Base-by-base conservation (phyloP, 2,113 vertebrate genomes). In the Panthera tigris region DNA sequence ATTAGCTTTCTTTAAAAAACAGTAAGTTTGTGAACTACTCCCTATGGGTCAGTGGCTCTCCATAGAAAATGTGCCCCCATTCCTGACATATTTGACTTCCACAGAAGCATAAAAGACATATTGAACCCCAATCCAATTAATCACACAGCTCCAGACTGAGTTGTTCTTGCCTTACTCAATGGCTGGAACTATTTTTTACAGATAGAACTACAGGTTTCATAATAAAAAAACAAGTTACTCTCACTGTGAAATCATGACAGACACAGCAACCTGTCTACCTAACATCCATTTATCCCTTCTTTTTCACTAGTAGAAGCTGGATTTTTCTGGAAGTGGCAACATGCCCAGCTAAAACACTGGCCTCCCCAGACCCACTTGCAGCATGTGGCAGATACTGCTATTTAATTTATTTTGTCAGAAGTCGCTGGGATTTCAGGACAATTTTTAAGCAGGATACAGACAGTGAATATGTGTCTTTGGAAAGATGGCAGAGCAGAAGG, bases 201-300 rank as follows among this genome's bases (percentile, higher is more conserved):
- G 50, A 36, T 39, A 27, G 5, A 85, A 36, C 57, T 52, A 65
- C 63, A 52, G 29, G 19, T 76, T 95, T 95, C 96, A 97, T 85
- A 95, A 91, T 65, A 71, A 61, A 76, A 76, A 95, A 86, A 63
- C 7, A 79, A 92, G 69, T 71, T 69, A 93, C 6, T 92, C 36
- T 36, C 39, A 31, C 52, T 90, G 69, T 31, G 21, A 87, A 95
- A 88, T 29, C 29, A 81, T 31, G n/a, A 84, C 73, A 29, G 63
- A 86, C 31, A 52, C 29, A 61, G 57, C 29, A 65, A 79, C 76
- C 48, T 23, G 11, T 73, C 69, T 52, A 48, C 27, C 25, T 52
- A n/a, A 50, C 29, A 57, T 65, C 57, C 71, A 91, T 29, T 48
- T 66, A 45, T 15, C 11, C 33, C 18, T 93, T 86, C 36, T 63